phyloP scores from a whole-genome alignment of 2,888 invertebrate species.

The Odontothrips loti region DNA sequence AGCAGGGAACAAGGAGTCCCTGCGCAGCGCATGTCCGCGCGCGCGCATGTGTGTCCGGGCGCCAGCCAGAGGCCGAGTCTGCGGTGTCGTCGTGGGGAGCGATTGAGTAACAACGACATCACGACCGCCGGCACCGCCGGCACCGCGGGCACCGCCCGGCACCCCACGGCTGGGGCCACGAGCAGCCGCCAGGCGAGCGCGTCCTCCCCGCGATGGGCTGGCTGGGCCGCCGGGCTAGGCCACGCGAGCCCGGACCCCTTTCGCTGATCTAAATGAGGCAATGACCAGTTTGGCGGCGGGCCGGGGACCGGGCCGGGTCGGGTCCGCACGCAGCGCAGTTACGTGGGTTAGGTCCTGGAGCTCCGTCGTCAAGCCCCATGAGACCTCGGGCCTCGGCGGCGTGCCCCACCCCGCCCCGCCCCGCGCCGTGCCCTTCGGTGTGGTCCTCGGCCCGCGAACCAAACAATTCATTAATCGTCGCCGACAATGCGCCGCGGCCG shows the following conservation, averaged over 20 bases:
- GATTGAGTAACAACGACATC: not conserved
- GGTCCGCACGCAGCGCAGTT: too few relatives aligned
- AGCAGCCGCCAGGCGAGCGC: too few relatives aligned
- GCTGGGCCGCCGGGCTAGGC: too few relatives aligned
- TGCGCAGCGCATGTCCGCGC: not conserved
- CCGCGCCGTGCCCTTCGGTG: not conserved
- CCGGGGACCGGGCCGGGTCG: not conserved
- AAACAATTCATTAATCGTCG: too few relatives aligned
- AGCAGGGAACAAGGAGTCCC: too few relatives aligned
- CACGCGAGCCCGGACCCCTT: not conserved
- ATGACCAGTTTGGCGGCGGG: not conserved
- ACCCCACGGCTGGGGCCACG: too few relatives aligned
- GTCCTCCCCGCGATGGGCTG: too few relatives aligned
- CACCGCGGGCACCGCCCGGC: too few relatives aligned
- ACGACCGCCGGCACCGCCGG: not conserved
- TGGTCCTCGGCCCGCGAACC: too few relatives aligned
- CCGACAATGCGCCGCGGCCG: too few relatives aligned
- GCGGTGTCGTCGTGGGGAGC: not conserved
- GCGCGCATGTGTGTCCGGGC: not conserved
- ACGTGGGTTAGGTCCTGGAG: too few relatives aligned
- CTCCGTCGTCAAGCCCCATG: too few relatives aligned
- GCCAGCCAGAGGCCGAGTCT: not conserved
- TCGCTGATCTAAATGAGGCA: conserved; percentile 16
- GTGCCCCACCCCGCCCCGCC: not conserved
- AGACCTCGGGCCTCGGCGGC: not conserved